Evolutionary conservation across 2,113 vertebrate genomes (phyloP), one percentile per base, ranked within the genome.

Genomic region (Lonchura striata): DNA sequence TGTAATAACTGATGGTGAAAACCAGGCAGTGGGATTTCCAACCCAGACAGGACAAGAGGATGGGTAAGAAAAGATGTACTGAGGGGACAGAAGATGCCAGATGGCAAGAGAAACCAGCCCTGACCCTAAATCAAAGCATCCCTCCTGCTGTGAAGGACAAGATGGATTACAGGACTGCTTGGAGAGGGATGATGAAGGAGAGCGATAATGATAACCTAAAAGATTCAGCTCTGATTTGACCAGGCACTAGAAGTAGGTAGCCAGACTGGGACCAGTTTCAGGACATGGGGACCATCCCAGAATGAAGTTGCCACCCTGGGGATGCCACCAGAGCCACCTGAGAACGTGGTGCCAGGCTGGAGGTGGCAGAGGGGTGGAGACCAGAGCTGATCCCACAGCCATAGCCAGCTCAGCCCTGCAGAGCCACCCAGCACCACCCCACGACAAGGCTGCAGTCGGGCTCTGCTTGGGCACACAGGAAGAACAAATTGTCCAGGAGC

Each of bases 261-360:
- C 22, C 49, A 75, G 81, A 20, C 49, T 66, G n/a, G 33, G 56
- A 69, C 31, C 41, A 41, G 27, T 66, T 5, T 1, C 0, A 0
- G 33, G 59, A 39, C 28, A n/a, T 13, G 1, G 1, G 12, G n/a
- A 7, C 28, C 21, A 59, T 10, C 7, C 39, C 0, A 0, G 13
- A 12, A 9, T 2, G 22, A 0, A 0, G 15, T 10, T 39, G 41
- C 28, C 59, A 50, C 35, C n/a, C 35, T 25, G 44, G 35, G 15
- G 11, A 21, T 50, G 41, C 71, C 53, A 31, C 30, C 71, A 70
- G 59, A 69, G 35, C 28, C 42, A 23, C 52, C 41, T 1, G 1
- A 33, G n/a, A 66, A 4, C 3, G 2, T 2, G 10, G 31, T 57
- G 20, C 31, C 27, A 47, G 52, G 64, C 39, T 86, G 66, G 63